Evolutionary conservation across 2,113 vertebrate genomes (phyloP).

Genomic region (Accipiter virgatus): DNA sequence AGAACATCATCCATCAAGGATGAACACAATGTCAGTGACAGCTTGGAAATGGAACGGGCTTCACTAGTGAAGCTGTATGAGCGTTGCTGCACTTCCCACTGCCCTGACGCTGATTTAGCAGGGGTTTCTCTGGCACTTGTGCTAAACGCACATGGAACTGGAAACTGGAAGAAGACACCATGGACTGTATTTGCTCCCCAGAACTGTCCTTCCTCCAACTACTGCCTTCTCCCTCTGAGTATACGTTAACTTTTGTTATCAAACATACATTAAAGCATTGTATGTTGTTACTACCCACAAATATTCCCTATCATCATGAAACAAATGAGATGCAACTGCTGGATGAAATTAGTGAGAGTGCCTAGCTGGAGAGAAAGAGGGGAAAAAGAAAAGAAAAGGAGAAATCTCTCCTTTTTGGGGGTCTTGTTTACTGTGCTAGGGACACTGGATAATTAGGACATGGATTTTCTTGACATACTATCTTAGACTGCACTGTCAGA

Average conservation of each 20-base stretch:
- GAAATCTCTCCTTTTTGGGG: background rate
- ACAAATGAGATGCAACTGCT: background rate
- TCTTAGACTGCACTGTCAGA: background rate
- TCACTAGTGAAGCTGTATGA: background rate
- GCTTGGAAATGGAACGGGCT: background rate
- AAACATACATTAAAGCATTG: background rate
- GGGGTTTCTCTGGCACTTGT: background rate
- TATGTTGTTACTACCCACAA: background rate
- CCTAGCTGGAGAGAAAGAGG: background rate
- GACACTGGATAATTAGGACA: background rate
- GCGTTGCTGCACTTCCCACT: background rate
- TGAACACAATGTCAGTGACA: accelerated
- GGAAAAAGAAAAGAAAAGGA: background rate
- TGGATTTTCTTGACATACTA: background rate
- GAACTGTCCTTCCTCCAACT: background rate
- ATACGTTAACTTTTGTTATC: background rate
- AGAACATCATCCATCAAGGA: background rate
- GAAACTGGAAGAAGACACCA: background rate
- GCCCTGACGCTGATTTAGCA: background rate
- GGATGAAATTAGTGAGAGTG: background rate
- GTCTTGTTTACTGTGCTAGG: background rate
- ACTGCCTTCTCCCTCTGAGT: background rate
- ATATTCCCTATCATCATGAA: background rate
- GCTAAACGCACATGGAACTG: background rate
- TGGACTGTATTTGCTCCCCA: background rate